Conservation (phyloP, 2,113 vertebrate species). For the Anguilla japonica region DNA sequence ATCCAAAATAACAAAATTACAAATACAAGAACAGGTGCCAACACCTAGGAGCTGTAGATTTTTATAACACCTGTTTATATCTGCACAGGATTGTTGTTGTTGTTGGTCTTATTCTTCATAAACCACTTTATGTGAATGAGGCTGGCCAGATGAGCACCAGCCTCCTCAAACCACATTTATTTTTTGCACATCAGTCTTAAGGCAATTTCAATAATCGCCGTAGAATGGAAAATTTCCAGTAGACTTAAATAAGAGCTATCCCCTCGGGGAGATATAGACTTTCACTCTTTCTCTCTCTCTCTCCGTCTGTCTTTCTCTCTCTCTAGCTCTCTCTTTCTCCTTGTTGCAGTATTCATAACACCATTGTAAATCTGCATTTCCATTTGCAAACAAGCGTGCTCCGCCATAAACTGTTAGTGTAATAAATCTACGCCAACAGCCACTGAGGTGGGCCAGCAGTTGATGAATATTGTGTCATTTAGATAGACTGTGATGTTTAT, state of each 20-base stretch:
- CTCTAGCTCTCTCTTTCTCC: not conserved
- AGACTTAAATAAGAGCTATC: not conserved
- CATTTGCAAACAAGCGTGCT: not conserved
- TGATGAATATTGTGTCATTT: not conserved
- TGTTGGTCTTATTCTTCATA: not conserved
- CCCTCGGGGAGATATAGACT: not conserved
- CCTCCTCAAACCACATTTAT: not conserved
- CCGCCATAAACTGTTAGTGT: not conserved
- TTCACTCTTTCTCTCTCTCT: not conserved
- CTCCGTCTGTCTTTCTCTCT: not conserved
- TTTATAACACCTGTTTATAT: too few species aligned
- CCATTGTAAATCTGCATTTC: not conserved
- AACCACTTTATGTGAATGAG: not conserved
- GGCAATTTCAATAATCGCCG: not conserved
- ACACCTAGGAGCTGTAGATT: too few species aligned
- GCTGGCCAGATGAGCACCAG: not conserved
- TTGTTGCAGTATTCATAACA: not conserved
- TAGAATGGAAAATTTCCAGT: not conserved
- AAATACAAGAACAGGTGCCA: too few species aligned
- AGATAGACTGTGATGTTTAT: not conserved
- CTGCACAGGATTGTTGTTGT: too few species aligned
- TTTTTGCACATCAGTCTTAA: not conserved
- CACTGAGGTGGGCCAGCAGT: not conserved
- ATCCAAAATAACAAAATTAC: too few species aligned
- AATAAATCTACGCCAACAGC: not conserved